A percentile compares a stretch with the other conserved stretches of the same genome.
phyloP scores from a whole-genome alignment of 2,113 vertebrate species.

The Amblyornis subalaris region DNA sequence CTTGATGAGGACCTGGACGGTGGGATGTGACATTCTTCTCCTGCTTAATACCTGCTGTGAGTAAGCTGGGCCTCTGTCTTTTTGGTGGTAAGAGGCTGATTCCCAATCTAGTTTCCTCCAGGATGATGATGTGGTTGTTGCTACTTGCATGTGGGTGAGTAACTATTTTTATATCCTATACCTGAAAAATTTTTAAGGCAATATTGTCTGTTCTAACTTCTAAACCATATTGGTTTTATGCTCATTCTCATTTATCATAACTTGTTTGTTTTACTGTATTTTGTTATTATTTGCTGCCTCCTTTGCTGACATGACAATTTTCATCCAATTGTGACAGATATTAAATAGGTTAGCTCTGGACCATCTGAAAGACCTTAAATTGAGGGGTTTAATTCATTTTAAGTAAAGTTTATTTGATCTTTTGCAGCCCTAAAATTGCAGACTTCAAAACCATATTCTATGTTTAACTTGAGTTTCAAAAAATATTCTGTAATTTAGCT shows the following conservation, averaged over 20 bases:
- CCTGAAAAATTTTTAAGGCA: background rate
- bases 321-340: background rate
- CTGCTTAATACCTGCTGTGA: background rate
- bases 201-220: background rate
- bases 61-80: rapidly evolving
- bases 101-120: background rate
- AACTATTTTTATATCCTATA: background rate
- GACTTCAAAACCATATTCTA: background rate
- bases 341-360: background rate
- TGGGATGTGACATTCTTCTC: background rate
- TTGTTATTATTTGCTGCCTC: background rate
- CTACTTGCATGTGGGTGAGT: background rate
- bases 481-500: background rate
- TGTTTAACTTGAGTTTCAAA: background rate
- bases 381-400: background rate
- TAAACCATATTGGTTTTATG: background rate
- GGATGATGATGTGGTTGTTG: background rate
- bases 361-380: background rate
- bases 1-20: rapidly evolving
- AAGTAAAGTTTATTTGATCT: background rate
- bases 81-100: background rate
- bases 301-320: background rate
- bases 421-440: background rate
- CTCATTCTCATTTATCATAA: background rate
- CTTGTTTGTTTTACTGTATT: background rate